Evolutionary conservation across 2,797 vertebrate species (phyloP).

Genomic region (Neopelma chrysocephalum): DNA sequence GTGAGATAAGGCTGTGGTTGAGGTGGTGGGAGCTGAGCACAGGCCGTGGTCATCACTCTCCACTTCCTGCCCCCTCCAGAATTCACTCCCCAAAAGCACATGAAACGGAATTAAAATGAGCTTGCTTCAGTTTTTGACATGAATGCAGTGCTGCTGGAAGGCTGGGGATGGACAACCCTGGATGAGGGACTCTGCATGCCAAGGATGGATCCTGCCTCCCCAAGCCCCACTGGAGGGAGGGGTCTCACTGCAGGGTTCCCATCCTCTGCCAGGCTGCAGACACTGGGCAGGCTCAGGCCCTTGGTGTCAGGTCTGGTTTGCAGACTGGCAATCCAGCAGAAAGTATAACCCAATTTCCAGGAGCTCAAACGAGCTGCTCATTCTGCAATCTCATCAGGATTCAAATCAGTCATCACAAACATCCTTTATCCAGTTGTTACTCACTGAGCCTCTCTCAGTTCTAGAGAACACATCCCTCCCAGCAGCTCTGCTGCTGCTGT

Average conservation of each 20-base stretch:
- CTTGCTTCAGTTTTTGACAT: neutral
- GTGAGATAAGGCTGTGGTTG: slow-evolving; percentile 18
- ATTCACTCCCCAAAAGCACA: neutral
- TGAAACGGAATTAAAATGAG: neutral
- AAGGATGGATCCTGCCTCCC: neutral
- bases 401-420: slow-evolving; percentile 17
- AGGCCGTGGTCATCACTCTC: slow-evolving; percentile 3
- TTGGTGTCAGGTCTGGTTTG: accelerated
- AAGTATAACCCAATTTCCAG: accelerated
- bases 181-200: neutral
- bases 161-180: accelerated
- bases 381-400: neutral
- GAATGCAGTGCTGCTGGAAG: neutral
- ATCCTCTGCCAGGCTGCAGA: neutral
- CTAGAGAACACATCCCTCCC: neutral
- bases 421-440: neutral
- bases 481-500: neutral
- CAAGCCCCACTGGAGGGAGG: accelerated
- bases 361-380: neutral
- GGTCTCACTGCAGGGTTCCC: neutral
- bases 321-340: neutral
- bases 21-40: neutral
- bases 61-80: neutral
- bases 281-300: accelerated
- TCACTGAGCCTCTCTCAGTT: neutral